These are phyloP conservation scores for Venusia cambrica DNA, from an alignment of 2,888 invertebrate genomes.

Conservation along the genomic window DNA sequence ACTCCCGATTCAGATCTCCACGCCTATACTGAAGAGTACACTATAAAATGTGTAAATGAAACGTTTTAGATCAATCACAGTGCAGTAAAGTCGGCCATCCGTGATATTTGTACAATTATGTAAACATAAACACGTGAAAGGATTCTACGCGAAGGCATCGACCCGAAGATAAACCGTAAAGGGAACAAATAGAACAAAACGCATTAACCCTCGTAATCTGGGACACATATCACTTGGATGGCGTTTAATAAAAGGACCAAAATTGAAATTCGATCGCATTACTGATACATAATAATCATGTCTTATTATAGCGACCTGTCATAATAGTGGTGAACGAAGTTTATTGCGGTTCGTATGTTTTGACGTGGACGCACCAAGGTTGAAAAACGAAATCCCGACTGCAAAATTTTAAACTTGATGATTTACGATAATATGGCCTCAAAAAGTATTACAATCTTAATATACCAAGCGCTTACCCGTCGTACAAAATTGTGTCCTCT, in stretches of 20 bases:
- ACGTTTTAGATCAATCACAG: constrained; percentile 46
- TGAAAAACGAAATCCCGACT: too few species aligned
- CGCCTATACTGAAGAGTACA: constrained; percentile 53
- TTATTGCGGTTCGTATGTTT: constrained; percentile 29
- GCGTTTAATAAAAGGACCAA: constrained; percentile 45
- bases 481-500: too few species aligned
- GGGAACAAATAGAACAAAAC: constrained; percentile 20
- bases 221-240: constrained; percentile 26
- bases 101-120: constrained; percentile 23
- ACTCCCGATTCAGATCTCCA: constrained; percentile 66
- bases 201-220: constrained; percentile 26
- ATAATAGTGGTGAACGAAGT: constrained; percentile 51
- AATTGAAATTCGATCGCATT: constrained; percentile 45
- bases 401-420: too few species aligned
- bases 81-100: constrained; percentile 36
- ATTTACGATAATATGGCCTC: too few species aligned
- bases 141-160: constrained; percentile 20
- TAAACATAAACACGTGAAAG: constrained; percentile 26
- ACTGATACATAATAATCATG: constrained; percentile 57
- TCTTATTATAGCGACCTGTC: constrained; percentile 58
- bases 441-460: too few species aligned
- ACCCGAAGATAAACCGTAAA: constrained; percentile 17
- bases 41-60: constrained; percentile 56
- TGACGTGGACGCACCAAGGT: constrained; percentile 12
- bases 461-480: too few species aligned